Percentiles rank a stretch among this genome's conserved stretches.
These are phyloP conservation scores for Pemphredon lugubris DNA, from an alignment of 2,888 invertebrate species.

Conservation along the genomic window DNA sequence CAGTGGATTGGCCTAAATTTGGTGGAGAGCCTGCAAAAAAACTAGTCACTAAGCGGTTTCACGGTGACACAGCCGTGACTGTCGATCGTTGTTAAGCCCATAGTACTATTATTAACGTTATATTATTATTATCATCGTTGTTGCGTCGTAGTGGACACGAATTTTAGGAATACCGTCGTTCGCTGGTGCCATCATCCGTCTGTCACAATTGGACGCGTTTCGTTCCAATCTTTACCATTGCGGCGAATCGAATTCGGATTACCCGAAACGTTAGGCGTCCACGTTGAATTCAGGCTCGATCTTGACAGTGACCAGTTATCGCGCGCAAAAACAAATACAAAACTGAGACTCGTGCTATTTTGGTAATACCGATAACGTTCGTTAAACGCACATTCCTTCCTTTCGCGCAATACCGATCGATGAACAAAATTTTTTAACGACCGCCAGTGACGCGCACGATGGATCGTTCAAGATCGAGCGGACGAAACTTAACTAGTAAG, in stretches of 20 bases:
- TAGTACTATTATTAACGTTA: constrained; percentile 62
- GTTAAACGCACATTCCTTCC: background rate
- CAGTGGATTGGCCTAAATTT: constrained; percentile 63
- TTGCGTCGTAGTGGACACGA: constrained; percentile 48
- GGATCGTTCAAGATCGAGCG: constrained; percentile 3
- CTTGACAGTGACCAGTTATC: background rate
- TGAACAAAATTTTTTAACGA: background rate
- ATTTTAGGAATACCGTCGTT: constrained; percentile 31
- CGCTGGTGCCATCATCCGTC: constrained; percentile 52
- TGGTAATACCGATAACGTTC: background rate
- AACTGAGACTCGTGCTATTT: background rate
- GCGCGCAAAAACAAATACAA: background rate
- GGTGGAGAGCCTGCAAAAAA: constrained; percentile 54
- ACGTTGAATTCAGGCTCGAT: constrained; percentile 1
- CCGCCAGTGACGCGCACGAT: background rate
- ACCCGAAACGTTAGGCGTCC: background rate
- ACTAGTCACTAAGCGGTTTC: constrained; percentile 66
- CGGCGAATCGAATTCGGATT: background rate
- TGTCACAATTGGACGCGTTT: constrained; percentile 32
- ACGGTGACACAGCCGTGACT: constrained; percentile 49
- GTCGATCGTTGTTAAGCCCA: constrained; percentile 63
- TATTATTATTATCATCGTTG: constrained; percentile 64
- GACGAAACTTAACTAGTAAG: constrained; percentile 16
- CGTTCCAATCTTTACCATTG: constrained; percentile 38
- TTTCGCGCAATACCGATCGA: background rate